Conservation (phyloP, 2,888 invertebrate species). For the Nomada ruficornis region DNA sequence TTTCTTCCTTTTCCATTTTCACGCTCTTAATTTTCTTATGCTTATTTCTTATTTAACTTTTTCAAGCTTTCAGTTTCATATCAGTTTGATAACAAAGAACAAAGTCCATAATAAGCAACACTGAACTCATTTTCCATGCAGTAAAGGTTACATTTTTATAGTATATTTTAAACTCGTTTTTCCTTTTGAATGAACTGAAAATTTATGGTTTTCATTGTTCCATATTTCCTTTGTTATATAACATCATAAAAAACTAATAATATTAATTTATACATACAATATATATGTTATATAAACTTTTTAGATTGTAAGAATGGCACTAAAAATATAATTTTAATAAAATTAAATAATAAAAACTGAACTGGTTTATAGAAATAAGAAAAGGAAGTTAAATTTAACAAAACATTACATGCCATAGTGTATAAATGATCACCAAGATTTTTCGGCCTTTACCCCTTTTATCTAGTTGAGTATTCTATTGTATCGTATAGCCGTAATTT, state of each 20-base stretch:
- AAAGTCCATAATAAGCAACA: constrained; percentile 34
- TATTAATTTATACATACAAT: constrained; percentile 19
- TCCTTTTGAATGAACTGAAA: constrained; percentile 27
- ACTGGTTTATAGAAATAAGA: constrained; percentile 29
- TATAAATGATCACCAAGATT: constrained; percentile 33
- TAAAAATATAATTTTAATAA: constrained; percentile 23
- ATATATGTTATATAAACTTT: constrained; percentile 7
- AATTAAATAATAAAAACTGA: constrained; percentile 18
- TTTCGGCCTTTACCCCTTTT: background rate
- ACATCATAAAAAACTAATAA: constrained; percentile 14
- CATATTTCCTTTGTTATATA: constrained; percentile 32
- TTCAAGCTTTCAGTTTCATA: constrained; percentile 51
- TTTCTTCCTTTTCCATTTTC: constrained; percentile 77
- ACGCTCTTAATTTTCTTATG: constrained; percentile 76
- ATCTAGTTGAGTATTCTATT: constrained; percentile 15
- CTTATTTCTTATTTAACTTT: constrained; percentile 61
- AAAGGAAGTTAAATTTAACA: constrained; percentile 19
- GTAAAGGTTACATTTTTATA: constrained; percentile 31
- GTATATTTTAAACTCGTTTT: constrained; percentile 21
- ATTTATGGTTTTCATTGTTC: constrained; percentile 28
- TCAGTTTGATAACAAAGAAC: constrained; percentile 44
- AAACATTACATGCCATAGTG: constrained; percentile 23
- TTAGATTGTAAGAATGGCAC: constrained; percentile 28
- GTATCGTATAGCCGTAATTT: constrained; percentile 45
- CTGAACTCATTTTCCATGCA: constrained; percentile 24